Percentiles rank a stretch among this genome's conserved stretches.
Conservation (phyloP, 2,888 invertebrate genomes). For the Temnothorax ravouxi region DNA sequence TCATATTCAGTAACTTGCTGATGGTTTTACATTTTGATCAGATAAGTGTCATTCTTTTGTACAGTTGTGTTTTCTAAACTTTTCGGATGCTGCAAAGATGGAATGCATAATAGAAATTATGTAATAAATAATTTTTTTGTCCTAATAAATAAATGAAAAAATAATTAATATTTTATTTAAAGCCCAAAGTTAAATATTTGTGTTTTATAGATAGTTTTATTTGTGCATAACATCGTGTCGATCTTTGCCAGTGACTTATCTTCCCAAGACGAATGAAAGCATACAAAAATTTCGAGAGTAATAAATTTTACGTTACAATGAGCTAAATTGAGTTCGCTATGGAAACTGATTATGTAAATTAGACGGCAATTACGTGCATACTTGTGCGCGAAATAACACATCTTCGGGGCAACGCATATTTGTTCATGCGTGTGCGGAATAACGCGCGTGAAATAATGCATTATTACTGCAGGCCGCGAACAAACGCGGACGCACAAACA, state of each 20-base stretch:
- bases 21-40: neutral
- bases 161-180: neutral
- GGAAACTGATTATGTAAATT: slow-evolving; percentile 29
- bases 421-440: neutral
- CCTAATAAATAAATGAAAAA: neutral
- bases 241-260: neutral
- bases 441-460: slow-evolving; percentile 23
- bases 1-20: neutral
- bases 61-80: neutral
- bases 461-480: neutral
- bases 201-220: neutral
- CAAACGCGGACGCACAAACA: neutral
- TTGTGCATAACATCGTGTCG: neutral
- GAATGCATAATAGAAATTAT: neutral
- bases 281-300: neutral
- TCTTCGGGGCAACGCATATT: slow-evolving; percentile 8
- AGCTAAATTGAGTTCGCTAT: neutral
- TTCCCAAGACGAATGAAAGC: too few relatives aligned
- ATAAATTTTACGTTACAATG: slow-evolving; percentile 3
- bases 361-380: slow-evolving; percentile 17
- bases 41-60: neutral
- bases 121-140: neutral
- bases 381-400: neutral
- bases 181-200: neutral
- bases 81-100: neutral